These are phyloP conservation scores for Machimus atricapillus DNA, from an alignment of 2,888 invertebrate species.

Conservation along the genomic window DNA sequence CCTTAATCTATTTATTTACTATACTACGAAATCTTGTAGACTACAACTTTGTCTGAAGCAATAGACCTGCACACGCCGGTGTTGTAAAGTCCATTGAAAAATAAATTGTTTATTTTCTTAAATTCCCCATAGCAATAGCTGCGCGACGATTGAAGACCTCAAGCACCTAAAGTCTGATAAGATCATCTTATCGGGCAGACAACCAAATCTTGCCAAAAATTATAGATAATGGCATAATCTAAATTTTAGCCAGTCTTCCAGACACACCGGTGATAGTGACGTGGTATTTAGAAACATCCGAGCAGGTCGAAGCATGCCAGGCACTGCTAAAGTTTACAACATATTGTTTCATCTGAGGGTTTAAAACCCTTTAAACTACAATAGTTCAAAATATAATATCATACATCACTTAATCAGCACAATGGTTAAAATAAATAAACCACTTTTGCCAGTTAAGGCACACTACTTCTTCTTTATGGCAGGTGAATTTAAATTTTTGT, in stretches of 20 bases:
- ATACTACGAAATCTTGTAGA: neutral
- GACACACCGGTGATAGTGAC: neutral
- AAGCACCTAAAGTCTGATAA: neutral
- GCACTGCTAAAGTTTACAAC: neutral
- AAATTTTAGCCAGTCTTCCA: neutral
- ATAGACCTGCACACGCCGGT: neutral
- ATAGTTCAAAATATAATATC: neutral
- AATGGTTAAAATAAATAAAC: slow-evolving; percentile 71
- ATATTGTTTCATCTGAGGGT: neutral
- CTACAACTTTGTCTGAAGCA: neutral
- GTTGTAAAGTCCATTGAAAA: neutral
- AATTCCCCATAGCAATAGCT: neutral
- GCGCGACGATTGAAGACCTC: neutral
- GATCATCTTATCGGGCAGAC: neutral
- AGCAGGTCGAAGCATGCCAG: neutral
- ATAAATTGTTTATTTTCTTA: neutral
- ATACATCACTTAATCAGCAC: slow-evolving; percentile 34
- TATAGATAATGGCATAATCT: neutral
- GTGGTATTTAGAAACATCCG: neutral
- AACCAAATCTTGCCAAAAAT: neutral
- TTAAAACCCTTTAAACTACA: neutral
- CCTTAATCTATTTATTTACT: neutral
- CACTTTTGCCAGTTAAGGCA: slow-evolving; percentile 80
- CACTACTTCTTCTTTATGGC: slow-evolving; percentile 90
- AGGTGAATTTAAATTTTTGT: slow-evolving; percentile 67